A percentile compares a stretch with the other conserved stretches of the same genome.
These are phyloP conservation scores for Acrocephalus arundinaceus DNA, from an alignment of 2,113 vertebrate genomes.

Conservation along the genomic window DNA sequence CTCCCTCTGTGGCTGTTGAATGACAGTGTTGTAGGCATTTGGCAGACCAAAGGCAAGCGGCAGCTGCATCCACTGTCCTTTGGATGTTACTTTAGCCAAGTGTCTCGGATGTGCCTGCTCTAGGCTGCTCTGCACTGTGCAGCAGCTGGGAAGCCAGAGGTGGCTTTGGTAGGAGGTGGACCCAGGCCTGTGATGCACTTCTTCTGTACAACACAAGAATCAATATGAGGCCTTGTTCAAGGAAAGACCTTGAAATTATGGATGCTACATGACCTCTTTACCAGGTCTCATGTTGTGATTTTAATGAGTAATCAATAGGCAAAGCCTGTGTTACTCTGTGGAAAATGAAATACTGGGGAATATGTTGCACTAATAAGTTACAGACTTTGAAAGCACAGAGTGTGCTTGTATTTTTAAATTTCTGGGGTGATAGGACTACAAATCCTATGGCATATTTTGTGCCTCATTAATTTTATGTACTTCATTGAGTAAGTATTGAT, in stretches of 20 bases:
- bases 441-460: slow-evolving; percentile 21
- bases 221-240: not conserved
- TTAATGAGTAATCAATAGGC: slow-evolving; percentile 35
- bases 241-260: not conserved
- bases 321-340: not conserved
- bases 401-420: not conserved
- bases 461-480: slow-evolving; percentile 4
- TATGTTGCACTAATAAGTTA: not conserved
- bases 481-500: slow-evolving; percentile 28
- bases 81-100: not conserved
- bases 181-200: not conserved
- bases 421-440: not conserved
- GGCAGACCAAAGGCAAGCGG: not conserved
- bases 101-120: not conserved
- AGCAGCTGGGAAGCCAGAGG: not conserved
- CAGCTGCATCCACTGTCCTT: fast-evolving
- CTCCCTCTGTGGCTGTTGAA: not conserved
- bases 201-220: not conserved
- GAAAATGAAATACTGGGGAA: not conserved
- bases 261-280: not conserved
- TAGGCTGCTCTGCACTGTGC: not conserved
- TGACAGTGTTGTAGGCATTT: not conserved
- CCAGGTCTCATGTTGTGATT: not conserved
- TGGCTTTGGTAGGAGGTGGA: not conserved
- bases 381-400: not conserved